These are phyloP conservation scores for Daphoenositta chrysoptera DNA, from an alignment of 2,113 vertebrate genomes.

Conservation along the genomic window DNA sequence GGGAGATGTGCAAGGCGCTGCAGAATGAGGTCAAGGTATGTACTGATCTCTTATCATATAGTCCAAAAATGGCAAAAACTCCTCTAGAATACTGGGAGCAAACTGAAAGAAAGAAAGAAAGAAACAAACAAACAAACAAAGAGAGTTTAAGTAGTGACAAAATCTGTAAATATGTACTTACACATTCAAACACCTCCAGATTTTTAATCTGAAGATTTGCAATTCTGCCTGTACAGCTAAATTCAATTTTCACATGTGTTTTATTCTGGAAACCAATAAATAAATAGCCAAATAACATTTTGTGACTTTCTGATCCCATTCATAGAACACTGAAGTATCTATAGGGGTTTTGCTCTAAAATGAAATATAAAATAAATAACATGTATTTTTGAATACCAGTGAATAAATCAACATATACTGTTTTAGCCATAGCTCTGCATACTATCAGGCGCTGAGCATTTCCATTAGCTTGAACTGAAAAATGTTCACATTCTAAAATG, in stretches of 20 bases:
- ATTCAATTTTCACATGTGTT: neutral
- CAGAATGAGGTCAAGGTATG: slow-evolving; percentile 98
- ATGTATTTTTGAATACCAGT: neutral
- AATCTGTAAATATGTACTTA: neutral
- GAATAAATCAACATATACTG: neutral
- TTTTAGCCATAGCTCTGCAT: neutral
- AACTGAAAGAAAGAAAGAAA: slow-evolving; percentile 76
- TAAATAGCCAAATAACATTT: neutral
- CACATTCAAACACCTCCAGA: neutral
- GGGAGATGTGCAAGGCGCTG: slow-evolving; percentile 97
- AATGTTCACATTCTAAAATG: neutral
- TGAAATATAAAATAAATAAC: neutral
- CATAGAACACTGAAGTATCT: neutral
- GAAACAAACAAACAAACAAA: neutral
- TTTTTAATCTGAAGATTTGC: neutral
- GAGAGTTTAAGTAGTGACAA: neutral
- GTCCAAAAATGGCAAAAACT: slow-evolving; percentile 98
- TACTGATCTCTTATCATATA: slow-evolving; percentile 97
- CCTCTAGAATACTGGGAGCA: slow-evolving; percentile 98
- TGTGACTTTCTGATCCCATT: neutral
- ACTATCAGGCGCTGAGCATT: neutral
- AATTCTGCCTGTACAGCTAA: neutral
- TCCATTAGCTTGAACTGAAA: neutral
- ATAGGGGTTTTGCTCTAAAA: neutral
- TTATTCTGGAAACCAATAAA: neutral